These are phyloP conservation scores for Recurvirostra avosetta DNA, from an alignment of 2,113 vertebrate genomes.

Conservation along the genomic window DNA sequence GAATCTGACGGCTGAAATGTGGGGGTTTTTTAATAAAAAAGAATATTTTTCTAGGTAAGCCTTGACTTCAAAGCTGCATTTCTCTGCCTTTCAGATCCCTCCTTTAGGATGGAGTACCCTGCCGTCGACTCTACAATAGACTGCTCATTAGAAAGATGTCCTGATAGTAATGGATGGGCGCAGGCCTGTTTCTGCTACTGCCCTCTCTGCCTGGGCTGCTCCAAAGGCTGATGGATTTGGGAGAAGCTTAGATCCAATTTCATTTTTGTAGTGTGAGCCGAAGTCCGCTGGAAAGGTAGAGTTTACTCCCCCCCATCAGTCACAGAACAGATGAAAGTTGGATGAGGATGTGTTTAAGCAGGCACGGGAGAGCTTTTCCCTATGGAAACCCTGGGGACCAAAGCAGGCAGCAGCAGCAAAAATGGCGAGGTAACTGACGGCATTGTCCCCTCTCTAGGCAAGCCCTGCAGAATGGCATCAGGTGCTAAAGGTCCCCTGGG, in stretches of 20 bases:
- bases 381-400: background rate
- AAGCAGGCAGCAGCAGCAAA: background rate
- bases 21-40: background rate
- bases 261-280: background rate
- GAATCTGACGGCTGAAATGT: background rate
- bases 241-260: background rate
- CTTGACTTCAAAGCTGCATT: background rate
- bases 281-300: background rate
- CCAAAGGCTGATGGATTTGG: background rate
- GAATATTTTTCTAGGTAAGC: background rate
- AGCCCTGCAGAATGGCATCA: background rate
- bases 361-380: background rate
- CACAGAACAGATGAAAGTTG: background rate
- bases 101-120: background rate
- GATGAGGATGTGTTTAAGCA: background rate
- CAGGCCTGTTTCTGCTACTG: background rate
- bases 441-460: background rate
- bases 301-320: background rate
- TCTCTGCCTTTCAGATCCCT: background rate
- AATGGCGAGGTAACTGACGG: background rate
- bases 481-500: background rate
- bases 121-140: background rate
- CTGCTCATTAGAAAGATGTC: background rate
- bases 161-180: background rate
- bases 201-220: background rate